Percentiles rank a stretch among this genome's conserved stretches.
Conservation (phyloP, 2,888 invertebrate genomes). For the Frankliniella intonsa region DNA sequence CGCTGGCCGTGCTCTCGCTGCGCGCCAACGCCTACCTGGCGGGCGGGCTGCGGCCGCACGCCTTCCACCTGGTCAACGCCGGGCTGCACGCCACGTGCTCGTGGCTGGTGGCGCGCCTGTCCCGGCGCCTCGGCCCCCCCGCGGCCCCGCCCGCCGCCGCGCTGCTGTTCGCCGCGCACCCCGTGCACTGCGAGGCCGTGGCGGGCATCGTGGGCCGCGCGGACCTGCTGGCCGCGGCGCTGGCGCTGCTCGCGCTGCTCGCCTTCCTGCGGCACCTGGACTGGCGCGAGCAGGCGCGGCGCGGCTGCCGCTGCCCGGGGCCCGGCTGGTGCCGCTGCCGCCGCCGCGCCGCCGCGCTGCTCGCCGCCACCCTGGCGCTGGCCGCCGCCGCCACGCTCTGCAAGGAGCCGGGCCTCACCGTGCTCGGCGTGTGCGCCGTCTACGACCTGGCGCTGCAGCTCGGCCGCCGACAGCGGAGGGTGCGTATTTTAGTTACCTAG, state of each 20-base stretch:
- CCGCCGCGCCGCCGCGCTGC: constrained; percentile 37
- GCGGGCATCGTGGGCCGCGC: constrained; percentile 94
- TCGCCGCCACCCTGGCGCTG: constrained; percentile 51
- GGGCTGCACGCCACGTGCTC: constrained; percentile 47
- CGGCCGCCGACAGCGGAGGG: not conserved
- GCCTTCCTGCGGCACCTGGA: constrained; percentile 59
- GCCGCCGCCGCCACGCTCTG: constrained; percentile 81
- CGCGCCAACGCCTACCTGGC: constrained; percentile 72
- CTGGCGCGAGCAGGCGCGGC: not conserved
- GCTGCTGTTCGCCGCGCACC: constrained; percentile 88
- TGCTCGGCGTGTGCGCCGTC: constrained; percentile 80
- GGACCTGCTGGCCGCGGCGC: constrained; percentile 85
- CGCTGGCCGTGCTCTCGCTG: constrained; percentile 84
- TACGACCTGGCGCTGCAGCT: constrained; percentile 66
- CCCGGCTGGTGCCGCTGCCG: constrained; percentile 33
- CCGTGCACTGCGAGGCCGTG: constrained; percentile 95
- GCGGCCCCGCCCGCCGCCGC: constrained; percentile 57
- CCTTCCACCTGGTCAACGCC: constrained; percentile 69
- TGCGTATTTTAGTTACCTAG: too few species aligned
- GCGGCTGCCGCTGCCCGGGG: not conserved
- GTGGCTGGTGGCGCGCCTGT: constrained; percentile 18
- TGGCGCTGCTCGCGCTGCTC: constrained; percentile 81
- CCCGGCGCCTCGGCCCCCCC: constrained; percentile 37
- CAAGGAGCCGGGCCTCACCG: constrained; percentile 93
- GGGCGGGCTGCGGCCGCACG: constrained; percentile 71